Evolutionary conservation across 2,113 vertebrate genomes (phyloP).

Genomic region (Hepsetus odoe): DNA sequence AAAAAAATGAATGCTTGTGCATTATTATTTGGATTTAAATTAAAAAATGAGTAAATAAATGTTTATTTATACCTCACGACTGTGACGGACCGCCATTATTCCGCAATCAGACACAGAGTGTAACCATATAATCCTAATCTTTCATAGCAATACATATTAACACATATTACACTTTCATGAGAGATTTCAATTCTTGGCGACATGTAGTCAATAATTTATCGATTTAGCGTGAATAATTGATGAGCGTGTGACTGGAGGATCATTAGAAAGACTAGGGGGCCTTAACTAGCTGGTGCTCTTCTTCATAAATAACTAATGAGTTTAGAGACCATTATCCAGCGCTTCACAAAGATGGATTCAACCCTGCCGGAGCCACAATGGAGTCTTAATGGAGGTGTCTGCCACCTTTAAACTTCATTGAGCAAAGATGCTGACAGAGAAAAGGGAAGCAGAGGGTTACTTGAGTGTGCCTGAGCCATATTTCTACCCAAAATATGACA

Average conservation of each 20-base stretch:
- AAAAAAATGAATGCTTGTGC: neutral
- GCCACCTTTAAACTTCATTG: slow-evolving; percentile 10
- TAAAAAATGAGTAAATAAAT: neutral
- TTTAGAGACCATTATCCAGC: slow-evolving; percentile 50
- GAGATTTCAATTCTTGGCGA: slow-evolving; percentile 66
- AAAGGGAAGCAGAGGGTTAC: neutral
- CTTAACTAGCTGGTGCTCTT: slow-evolving; percentile 64
- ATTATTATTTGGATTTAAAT: neutral
- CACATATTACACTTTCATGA: slow-evolving; percentile 66
- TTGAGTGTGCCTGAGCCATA: neutral
- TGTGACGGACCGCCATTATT: neutral
- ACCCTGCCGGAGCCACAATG: slow-evolving; percentile 16
- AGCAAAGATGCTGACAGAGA: slow-evolving; percentile 1
- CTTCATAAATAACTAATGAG: slow-evolving; percentile 63
- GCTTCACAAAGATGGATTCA: slow-evolving; percentile 49
- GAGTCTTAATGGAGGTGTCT: slow-evolving; percentile 39
- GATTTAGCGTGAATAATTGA: slow-evolving; percentile 73
- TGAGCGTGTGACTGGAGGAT: slow-evolving; percentile 61
- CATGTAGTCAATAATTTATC: slow-evolving; percentile 70
- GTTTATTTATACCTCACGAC: neutral
- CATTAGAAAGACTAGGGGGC: slow-evolving; percentile 64
- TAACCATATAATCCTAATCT: slow-evolving; percentile 56
- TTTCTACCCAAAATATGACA: neutral
- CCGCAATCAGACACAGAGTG: neutral
- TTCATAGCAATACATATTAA: slow-evolving; percentile 54